phyloP scores from a whole-genome alignment of 2,113 vertebrate genomes.

The Neodontobutis hainanensis region DNA sequence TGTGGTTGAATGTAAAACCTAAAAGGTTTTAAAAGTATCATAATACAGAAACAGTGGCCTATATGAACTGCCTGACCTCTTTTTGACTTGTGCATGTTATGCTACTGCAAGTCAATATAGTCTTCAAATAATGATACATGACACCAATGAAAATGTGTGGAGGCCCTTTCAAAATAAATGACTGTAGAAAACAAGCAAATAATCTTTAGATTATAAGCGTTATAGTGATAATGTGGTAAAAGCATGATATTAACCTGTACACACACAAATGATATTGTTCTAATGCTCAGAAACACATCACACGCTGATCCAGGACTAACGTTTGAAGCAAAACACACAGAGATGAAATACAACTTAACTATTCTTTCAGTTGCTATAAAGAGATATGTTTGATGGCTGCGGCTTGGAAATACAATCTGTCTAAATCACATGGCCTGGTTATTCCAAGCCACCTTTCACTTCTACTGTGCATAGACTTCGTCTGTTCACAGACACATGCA shows the following conservation, averaged over 20 bases:
- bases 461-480: neutral
- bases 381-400: constrained; percentile 20
- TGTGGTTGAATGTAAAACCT: too few relatives aligned
- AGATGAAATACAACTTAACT: constrained; percentile 24
- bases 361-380: constrained; percentile 13
- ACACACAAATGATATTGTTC: constrained; percentile 2
- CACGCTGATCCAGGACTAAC: neutral
- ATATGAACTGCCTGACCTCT: constrained; percentile 19
- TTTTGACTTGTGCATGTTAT: constrained; percentile 10
- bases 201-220: neutral
- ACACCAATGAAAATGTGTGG: neutral
- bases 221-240: neutral
- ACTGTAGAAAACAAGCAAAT: neutral
- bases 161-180: neutral
- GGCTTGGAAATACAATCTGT: constrained; percentile 73
- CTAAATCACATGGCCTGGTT: constrained; percentile 76
- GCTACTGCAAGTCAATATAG: constrained; percentile 1
- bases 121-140: constrained; percentile 8
- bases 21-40: too few relatives aligned
- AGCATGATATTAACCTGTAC: neutral
- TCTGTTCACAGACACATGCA: neutral
- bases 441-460: constrained; percentile 67
- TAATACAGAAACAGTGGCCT: constrained; percentile 1
- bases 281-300: constrained; percentile 4
- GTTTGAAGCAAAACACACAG: neutral